Evolutionary conservation across 2,888 invertebrate genomes (phyloP), one percentile per base, ranked within the genome.

Genomic region (Ganaspis brasiliensis): DNA sequence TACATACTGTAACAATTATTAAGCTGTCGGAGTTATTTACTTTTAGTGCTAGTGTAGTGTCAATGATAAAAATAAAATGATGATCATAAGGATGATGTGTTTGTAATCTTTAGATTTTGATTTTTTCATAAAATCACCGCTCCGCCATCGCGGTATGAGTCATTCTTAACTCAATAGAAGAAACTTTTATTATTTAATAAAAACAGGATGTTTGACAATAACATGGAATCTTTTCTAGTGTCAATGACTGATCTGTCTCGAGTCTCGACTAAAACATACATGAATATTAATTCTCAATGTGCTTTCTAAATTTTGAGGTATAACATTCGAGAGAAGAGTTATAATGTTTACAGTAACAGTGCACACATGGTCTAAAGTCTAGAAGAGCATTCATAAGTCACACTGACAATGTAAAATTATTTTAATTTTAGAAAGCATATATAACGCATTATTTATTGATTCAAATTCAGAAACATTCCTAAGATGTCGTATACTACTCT

Each of bases 31-130:
- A 31, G 31, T 4, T 52, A 2, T 52, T 9, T 52, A 52, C 19
- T 52, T 52, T 16, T 16, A 52, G 52, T 52, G 52, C 16, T 52
- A 19, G 52, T 52, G 52, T 52, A 19, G 52, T 52, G 52, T 52
- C 16, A 16, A 19, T 52, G 19, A 52, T 45, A 10, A 6, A n/a
- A n/a, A 49, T 52, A 16, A 16, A 52, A 52, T 52, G 52, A 19
- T 52, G 52, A 52, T 31, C 31, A 31, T 52, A 52, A 52, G 52
- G 19, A 52, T 16, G 16, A 19, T 52, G 9, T 19, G 4, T 52
- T 9, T 52, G 19, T 19, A 19, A 8, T 16, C 19, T 52, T 40
- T 12, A 40, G 9, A 40, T 12, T 2, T 10, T 40, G 31, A 31
- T 31, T 31, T 6, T 31, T 6, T 31, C 3, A 31, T 31, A 31